Base-by-base conservation (phyloP, 1,140 invertebrate species). In the Hetaerina americana region DNA sequence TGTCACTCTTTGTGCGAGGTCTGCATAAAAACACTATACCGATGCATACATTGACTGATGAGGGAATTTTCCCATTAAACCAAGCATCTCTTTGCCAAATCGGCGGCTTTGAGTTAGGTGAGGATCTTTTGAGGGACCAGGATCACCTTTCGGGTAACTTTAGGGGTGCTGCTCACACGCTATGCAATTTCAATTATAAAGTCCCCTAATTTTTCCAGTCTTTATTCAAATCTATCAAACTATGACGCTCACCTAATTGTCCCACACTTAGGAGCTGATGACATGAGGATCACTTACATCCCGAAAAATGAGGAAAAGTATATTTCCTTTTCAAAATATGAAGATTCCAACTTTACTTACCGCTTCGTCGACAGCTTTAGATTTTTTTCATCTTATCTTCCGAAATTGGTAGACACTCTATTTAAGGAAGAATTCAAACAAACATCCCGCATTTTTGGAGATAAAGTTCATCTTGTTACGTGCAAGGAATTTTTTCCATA, bases 401-500 rank as follows among this genome's bases (percentile, higher is more conserved):
- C 40, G 3, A 2, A 57, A 57, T 57, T 57, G 22, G 40, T n/a
- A 18, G 2, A 57, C 3, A 12, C 15, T 57, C 2, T 57, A 2
- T n/a, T n/a, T 18, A 57, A 57, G 40, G 40, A 57, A 5, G 22
- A 57, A 2, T 57, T 57, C 10, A 57, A 2, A 18, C 40, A 57
- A 3, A 12, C 10, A 3, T 3, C 15, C 15, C 22, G 22, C 22
- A 10, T 57, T 3, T 57, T 57, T 57, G 10, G 10, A 57, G 10
- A 57, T 57, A 57, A 57, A 57, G 2, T 12, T 18, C 15, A 57
- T 57, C 22, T 57, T 1, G 1, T 57, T 5, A 57, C 40, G 2
- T n/a, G 40, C 2, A 57, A 57, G 22, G 40, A n/a, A n/a, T 3
- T 79, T 3, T 78, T 77, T 49, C 77, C 77, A 26, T 79, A 79